Percentiles rank a stretch among this genome's conserved stretches.
Evolutionary conservation across 2,797 vertebrate species (phyloP).

Genomic region (Crenuchus spilurus): DNA sequence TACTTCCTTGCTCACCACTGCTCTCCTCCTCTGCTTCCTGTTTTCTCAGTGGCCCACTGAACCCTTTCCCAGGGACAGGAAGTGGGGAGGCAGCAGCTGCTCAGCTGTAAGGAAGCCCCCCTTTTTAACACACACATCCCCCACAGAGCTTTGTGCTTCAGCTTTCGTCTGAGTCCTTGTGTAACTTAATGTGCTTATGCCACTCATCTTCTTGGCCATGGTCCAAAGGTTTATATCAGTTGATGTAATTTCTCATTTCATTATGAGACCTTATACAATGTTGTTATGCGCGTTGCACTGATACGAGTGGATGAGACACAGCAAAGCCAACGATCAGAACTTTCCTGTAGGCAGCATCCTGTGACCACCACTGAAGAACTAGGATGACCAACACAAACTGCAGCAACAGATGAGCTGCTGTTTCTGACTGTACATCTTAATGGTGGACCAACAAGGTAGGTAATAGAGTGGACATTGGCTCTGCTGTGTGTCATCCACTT

Average conservation of each 20-base stretch:
- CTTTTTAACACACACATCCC: not conserved
- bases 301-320: too few relatives aligned
- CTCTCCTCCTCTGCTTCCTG: constrained; percentile 72
- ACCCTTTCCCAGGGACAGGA: constrained; percentile 69
- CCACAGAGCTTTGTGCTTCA: constrained; percentile 5
- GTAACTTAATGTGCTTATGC: constrained; percentile 1
- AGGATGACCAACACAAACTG: too few relatives aligned
- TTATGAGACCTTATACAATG: too few relatives aligned
- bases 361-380: too few relatives aligned
- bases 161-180: not conserved
- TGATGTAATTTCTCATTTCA: not conserved
- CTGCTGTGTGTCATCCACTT: too few relatives aligned
- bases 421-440: too few relatives aligned
- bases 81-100: constrained; percentile 45
- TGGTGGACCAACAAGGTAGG: too few relatives aligned
- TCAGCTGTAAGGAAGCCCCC: constrained; percentile 32
- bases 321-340: too few relatives aligned
- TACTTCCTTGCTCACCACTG: constrained; percentile 41
- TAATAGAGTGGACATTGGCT: too few relatives aligned
- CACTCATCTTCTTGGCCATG: not conserved
- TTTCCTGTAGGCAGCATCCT: too few relatives aligned
- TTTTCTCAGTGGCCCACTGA: constrained; percentile 75
- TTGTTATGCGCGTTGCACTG: too few relatives aligned
- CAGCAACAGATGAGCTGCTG: too few relatives aligned
- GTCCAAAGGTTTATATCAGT: not conserved